These are phyloP conservation scores for Halotydeus destructor DNA, from an alignment of 1,140 invertebrate species.

Conservation along the genomic window DNA sequence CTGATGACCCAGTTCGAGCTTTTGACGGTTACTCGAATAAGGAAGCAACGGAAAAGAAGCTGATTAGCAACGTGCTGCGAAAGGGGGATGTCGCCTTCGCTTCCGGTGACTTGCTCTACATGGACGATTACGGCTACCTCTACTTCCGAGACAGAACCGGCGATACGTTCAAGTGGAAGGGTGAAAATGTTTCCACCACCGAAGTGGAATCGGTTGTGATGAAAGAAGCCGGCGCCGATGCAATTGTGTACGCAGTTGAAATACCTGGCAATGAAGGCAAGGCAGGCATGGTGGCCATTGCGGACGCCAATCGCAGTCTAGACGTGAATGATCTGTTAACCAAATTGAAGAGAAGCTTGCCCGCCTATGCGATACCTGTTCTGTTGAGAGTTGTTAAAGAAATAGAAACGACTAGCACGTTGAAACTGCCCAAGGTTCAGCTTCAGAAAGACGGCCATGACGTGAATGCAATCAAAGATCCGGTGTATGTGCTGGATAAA, in stretches of 20 bases:
- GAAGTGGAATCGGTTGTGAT: constrained; percentile 88
- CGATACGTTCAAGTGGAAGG: constrained; percentile 36
- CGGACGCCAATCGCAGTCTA: constrained; percentile 36
- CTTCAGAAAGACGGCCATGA: constrained; percentile 77
- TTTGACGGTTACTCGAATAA: constrained; percentile 72
- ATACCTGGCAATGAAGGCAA: constrained; percentile 64
- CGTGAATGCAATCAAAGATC: constrained; percentile 37
- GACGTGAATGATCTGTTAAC: constrained; percentile 19
- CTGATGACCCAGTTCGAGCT: constrained; percentile 31
- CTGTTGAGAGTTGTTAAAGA: constrained; percentile 59
- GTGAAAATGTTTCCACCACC: constrained; percentile 95
- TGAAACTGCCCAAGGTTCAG: constrained; percentile 81
- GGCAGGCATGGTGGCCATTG: constrained; percentile 81
- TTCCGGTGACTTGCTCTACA: constrained; percentile 36
- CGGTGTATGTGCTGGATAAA: constrained; percentile 23
- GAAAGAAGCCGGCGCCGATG: constrained; percentile 65
- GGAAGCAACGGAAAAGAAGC: constrained; percentile 74
- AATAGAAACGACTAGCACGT: constrained; percentile 80
- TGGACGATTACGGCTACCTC: constrained; percentile 32
- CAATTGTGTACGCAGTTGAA: constrained; percentile 77
- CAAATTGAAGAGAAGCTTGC: constrained; percentile 33
- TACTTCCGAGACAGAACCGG: constrained; percentile 35
- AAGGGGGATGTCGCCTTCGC: constrained; percentile 78
- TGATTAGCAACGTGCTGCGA: constrained; percentile 68
- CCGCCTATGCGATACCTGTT: constrained; percentile 64